Evolutionary conservation across 2,797 vertebrate genomes (phyloP).

Genomic region (Galago senegalensis): DNA sequence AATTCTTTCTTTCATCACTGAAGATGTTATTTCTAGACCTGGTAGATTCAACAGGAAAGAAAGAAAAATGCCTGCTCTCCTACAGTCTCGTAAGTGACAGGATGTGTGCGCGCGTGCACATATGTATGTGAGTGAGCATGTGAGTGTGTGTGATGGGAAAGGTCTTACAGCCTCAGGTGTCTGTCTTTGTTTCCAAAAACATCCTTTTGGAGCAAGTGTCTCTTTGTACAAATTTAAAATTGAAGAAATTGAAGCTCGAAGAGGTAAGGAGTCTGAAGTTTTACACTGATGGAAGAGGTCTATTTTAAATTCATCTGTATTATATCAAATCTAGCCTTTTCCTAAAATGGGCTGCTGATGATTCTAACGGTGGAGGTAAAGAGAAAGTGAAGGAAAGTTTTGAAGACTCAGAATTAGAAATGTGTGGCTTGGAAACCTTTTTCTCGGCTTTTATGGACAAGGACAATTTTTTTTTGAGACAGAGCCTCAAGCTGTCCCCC

Average conservation of each 20-base stretch:
- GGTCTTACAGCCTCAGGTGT: accelerated
- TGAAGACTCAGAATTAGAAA: not conserved
- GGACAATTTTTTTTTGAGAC: no score
- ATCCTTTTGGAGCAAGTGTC: no score
- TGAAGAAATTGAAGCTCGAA: not conserved
- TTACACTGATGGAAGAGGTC: not conserved
- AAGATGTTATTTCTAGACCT: not conserved
- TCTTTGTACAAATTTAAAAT: not conserved
- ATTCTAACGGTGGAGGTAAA: not conserved
- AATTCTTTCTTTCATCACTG: not conserved
- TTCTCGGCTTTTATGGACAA: not conserved
- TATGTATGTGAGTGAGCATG: no score
- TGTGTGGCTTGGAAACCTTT: not conserved
- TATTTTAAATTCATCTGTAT: not conserved
- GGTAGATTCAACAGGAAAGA: not conserved
- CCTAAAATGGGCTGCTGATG: not conserved
- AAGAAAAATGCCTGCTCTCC: not conserved
- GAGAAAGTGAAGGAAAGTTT: not conserved
- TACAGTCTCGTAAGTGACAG: not conserved
- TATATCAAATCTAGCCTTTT: not conserved
- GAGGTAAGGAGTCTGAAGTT: not conserved
- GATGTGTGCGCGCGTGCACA: not conserved
- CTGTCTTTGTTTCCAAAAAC: not conserved
- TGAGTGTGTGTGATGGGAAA: no score
- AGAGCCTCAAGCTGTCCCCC: no score